Evolutionary conservation across 23 tunicate species (phyloP).

Genomic region (Halocynthia roretzi): DNA sequence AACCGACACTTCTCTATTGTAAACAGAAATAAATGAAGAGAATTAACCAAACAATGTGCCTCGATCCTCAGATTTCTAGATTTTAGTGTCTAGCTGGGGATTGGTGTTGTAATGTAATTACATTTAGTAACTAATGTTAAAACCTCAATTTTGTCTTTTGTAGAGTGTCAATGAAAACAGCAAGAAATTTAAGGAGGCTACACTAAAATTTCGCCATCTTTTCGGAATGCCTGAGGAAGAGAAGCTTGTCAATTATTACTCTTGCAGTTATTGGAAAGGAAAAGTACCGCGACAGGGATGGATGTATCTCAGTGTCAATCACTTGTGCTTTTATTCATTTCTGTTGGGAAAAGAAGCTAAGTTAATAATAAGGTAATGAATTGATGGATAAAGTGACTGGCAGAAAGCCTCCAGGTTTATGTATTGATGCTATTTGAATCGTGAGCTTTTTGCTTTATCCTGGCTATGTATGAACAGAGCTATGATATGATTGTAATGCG

Average conservation of each 20-base stretch:
- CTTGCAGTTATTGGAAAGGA: conserved; percentile 96
- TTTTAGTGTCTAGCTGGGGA: too few relatives aligned
- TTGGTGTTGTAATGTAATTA: too few relatives aligned
- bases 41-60: too few relatives aligned
- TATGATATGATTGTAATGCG: too few relatives aligned
- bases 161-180: conserved; percentile 41
- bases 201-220: conserved; percentile 79
- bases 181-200: conserved; percentile 90
- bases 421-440: too few relatives aligned
- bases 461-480: too few relatives aligned
- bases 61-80: too few relatives aligned
- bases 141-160: neutral
- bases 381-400: neutral
- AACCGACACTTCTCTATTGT: too few relatives aligned
- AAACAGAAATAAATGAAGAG: too few relatives aligned
- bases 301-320: conserved; percentile 92
- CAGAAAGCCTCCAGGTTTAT: too few relatives aligned
- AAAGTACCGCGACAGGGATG: conserved; percentile 95
- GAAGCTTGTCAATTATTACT: conserved; percentile 95
- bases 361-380: conserved; percentile 68
- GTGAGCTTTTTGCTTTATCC: too few relatives aligned
- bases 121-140: too few relatives aligned
- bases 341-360: conserved; percentile 90
- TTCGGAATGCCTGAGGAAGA: conserved; percentile 93
- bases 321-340: conserved; percentile 94